These are phyloP conservation scores for Hemiscyllium ocellatum DNA, from an alignment of 2,113 vertebrate species.

Conservation along the genomic window DNA sequence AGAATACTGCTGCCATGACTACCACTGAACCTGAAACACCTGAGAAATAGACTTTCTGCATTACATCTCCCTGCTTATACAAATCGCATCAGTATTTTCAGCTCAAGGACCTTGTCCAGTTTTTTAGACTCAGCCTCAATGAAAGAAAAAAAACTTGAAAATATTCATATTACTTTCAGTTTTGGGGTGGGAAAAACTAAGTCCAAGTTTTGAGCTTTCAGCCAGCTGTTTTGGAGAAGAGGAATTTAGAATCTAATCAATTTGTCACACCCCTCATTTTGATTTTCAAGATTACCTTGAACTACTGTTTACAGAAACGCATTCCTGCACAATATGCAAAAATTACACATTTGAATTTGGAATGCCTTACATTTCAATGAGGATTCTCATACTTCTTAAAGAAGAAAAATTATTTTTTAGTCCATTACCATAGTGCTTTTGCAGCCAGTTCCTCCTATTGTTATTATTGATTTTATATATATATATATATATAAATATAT, in stretches of 20 bases:
- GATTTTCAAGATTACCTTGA: constrained; percentile 49
- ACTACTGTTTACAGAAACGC: constrained; percentile 71
- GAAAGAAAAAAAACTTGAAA: constrained; percentile 37
- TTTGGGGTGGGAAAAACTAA: constrained; percentile 26
- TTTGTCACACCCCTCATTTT: constrained; percentile 30
- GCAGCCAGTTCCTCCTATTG: constrained; percentile 36
- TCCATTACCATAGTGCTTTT: constrained; percentile 48
- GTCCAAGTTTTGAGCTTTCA: constrained; percentile 43
- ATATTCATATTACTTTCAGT: constrained; percentile 38
- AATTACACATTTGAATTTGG: constrained; percentile 46
- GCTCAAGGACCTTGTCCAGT: constrained; percentile 44
- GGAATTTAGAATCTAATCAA: constrained; percentile 49
- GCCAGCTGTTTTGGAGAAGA: constrained; percentile 43
- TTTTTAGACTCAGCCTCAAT: constrained; percentile 25
- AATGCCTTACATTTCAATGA: constrained; percentile 66
- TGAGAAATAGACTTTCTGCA: constrained; percentile 49
- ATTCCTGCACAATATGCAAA: constrained; percentile 60
- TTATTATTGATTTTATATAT: constrained; percentile 12
- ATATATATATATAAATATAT: background rate
- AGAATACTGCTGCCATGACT: constrained; percentile 41
- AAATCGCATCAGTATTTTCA: constrained; percentile 44
- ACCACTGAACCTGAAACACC: constrained; percentile 51
- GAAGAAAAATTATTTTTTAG: constrained; percentile 52
- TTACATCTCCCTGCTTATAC: constrained; percentile 6
- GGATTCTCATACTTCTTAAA: constrained; percentile 53